Percentiles rank a stretch among this genome's conserved stretches.
Conservation (phyloP, 2,113 vertebrate genomes). For the Zosterops pallidus region DNA sequence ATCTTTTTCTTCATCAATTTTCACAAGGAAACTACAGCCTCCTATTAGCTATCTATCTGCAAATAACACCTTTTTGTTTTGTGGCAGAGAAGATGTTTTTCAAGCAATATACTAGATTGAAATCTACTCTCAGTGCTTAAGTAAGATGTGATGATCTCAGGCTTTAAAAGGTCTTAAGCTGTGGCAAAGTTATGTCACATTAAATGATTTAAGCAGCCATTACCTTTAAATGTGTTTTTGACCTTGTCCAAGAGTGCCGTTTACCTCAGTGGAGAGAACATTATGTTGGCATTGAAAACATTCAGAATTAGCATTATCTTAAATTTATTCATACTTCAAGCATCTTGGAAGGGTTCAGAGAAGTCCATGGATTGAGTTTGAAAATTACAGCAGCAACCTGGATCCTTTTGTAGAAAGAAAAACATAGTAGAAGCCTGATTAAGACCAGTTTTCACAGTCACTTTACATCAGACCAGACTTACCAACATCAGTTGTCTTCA, state of each 20-base stretch:
- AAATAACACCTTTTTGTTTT: neutral
- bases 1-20: neutral
- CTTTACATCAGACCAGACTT: neutral
- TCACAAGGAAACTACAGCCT: neutral
- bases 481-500: neutral
- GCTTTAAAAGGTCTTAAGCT: neutral
- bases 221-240: neutral
- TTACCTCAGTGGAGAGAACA: neutral
- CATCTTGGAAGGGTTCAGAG: neutral
- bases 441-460: neutral
- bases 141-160: neutral
- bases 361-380: neutral
- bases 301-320: neutral
- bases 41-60: neutral
- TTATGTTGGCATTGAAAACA: neutral
- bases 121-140: neutral
- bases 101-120: neutral
- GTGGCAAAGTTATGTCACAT: neutral
- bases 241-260: neutral
- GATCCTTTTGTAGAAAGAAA: neutral
- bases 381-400: neutral
- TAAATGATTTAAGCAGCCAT: neutral
- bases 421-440: neutral
- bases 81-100: neutral
- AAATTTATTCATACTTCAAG: neutral